Percentiles rank a stretch among this genome's conserved stretches.
Conservation (phyloP, 2,797 vertebrate genomes). For the Enteromius radiatus region DNA sequence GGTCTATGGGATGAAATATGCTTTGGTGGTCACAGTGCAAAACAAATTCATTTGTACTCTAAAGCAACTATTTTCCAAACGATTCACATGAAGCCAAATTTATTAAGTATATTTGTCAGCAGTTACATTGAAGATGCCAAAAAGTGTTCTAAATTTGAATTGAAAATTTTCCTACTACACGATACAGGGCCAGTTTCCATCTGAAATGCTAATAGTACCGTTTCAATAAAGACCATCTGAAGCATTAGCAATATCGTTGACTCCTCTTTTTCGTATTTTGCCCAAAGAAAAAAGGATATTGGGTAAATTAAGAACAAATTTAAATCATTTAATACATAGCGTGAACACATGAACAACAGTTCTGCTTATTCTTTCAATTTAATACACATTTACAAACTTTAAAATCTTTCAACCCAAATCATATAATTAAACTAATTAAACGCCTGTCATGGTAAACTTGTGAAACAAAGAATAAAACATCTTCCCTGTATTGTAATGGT, state of each 20-base stretch:
- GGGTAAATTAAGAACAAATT: background rate
- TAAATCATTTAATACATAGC: background rate
- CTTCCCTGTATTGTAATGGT: background rate
- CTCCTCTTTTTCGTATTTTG: background rate
- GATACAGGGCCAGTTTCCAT: slow-evolving; percentile 57
- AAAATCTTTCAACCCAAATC: background rate
- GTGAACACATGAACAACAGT: background rate
- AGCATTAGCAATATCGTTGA: slow-evolving; percentile 47
- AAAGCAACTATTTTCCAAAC: slow-evolving; percentile 11
- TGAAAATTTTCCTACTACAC: slow-evolving; percentile 56
- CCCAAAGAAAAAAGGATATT: background rate
- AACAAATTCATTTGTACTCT: background rate
- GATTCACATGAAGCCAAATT: slow-evolving; percentile 43
- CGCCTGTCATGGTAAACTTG: background rate
- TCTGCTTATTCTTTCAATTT: background rate
- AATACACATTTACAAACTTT: background rate
- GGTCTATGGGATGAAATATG: slow-evolving; percentile 44
- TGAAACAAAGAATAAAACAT: background rate
- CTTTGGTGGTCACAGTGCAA: slow-evolving; percentile 32
- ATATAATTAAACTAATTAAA: background rate
- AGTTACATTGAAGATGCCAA: slow-evolving; percentile 32
- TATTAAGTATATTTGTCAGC: slow-evolving; percentile 28
- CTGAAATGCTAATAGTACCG: slow-evolving; percentile 68
- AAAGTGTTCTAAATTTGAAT: slow-evolving; percentile 41
- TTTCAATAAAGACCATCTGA: slow-evolving; percentile 72